Percentiles rank a stretch among this genome's conserved stretches.
These are phyloP conservation scores for Spodoptera frugiperda DNA, from an alignment of 1,140 invertebrate species.

Conservation along the genomic window DNA sequence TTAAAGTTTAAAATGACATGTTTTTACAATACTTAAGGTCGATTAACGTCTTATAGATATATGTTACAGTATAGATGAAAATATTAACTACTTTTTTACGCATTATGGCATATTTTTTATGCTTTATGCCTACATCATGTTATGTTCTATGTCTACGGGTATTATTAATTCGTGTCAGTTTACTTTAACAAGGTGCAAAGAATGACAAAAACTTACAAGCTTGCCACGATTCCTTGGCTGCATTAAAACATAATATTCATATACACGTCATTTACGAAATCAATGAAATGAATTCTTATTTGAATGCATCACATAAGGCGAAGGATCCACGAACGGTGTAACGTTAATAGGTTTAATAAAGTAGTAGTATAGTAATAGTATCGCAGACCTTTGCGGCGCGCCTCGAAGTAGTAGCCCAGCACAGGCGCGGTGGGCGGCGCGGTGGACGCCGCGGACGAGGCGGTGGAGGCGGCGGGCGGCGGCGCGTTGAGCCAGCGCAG, in stretches of 20 bases:
- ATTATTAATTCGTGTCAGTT: neutral
- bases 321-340: no score
- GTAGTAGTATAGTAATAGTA: neutral
- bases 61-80: neutral
- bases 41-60: no score
- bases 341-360: neutral
- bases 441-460: slow-evolving; percentile 92
- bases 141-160: neutral
- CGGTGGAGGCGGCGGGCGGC: slow-evolving; percentile 92
- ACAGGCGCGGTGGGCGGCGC: slow-evolving; percentile 94
- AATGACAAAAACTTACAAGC: slow-evolving; percentile 87
- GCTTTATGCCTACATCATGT: no score
- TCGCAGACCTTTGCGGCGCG: slow-evolving; percentile 92
- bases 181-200: slow-evolving; percentile 18
- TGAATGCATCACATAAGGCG: no score
- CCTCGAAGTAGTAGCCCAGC: slow-evolving; percentile 97
- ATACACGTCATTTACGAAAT: neutral
- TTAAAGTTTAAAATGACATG: neutral
- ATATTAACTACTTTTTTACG: neutral
- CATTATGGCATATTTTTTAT: neutral
- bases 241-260: slow-evolving; percentile 71
- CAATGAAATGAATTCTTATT: neutral
- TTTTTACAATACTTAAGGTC: no score
- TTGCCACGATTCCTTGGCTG: slow-evolving; percentile 91
- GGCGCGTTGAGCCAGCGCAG: slow-evolving; percentile 94